Conservation (phyloP, 2,888 invertebrate genomes). For the Amiota communis region DNA sequence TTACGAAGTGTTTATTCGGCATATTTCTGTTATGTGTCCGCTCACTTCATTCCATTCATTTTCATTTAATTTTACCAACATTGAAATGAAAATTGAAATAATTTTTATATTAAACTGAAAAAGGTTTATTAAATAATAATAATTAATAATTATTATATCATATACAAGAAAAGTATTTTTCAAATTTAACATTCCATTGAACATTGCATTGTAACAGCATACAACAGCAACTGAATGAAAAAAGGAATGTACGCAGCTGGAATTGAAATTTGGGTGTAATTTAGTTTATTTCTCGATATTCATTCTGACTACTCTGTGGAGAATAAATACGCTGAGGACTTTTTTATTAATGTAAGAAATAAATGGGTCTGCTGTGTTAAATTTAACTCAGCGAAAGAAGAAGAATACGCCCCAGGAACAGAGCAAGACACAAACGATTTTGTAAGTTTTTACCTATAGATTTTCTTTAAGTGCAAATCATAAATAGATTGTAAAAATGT, state of each 20-base stretch:
- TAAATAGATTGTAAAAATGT: not conserved
- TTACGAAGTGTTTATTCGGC: too few species aligned
- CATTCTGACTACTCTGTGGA: not conserved
- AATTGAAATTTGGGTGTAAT: constrained; percentile 9
- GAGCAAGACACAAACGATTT: not conserved
- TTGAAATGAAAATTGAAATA: too few species aligned
- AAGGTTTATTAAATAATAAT: too few species aligned
- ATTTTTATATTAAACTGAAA: too few species aligned
- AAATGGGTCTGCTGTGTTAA: constrained; percentile 1
- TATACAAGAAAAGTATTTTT: too few species aligned
- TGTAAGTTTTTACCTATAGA: constrained; percentile 3
- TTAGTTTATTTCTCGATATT: not conserved
- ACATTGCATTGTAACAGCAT: not conserved
- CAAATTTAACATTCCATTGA: too few species aligned
- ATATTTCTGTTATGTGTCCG: too few species aligned
- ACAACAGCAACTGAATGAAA: not conserved
- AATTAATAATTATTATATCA: too few species aligned
- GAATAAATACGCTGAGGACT: constrained; percentile 4
- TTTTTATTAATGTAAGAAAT: not conserved
- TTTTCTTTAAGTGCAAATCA: not conserved
- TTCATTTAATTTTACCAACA: too few species aligned
- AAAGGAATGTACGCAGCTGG: not conserved
- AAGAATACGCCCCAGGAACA: not conserved
- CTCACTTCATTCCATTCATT: too few species aligned
- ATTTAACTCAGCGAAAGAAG: constrained; percentile 11